Evolutionary conservation across 2,888 invertebrate genomes (phyloP), one percentile per base, ranked within the genome.

Genomic region (Ennomos erosarius): DNA sequence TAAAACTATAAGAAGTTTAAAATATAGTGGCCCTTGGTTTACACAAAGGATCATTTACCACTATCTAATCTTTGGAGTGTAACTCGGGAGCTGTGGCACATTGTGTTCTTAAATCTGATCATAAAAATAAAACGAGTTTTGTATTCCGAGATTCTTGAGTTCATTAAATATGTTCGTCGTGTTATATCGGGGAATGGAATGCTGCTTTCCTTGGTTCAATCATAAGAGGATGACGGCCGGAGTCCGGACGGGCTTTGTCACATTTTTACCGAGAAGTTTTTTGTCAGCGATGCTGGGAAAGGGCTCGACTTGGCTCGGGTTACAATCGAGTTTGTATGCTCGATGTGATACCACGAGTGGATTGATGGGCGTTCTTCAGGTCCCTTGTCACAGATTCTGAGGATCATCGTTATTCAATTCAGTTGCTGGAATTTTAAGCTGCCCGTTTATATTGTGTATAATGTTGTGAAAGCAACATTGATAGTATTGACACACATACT

Each of bases 1-100:
- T 62, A 60, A 55, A 60, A 62, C 56, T 58, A 55, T 55, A 59
- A 59, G 63, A 60, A 53, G 44, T 62, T 50, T 59, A 59, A 68
- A 66, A 66, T 63, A 68, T 60, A 62, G 55, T 56, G 59, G 58
- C 59, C 55, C 55, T 57, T 56, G 61, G 75, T 75, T 72, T 70
- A 80, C 74, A 83, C 82, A 81, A 84, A 83, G 78, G 74, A 75
- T 75, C 76, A 74, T 81, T 85, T 82, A 79, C 77, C 74, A 75
- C 73, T 79, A 84, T 82, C 84, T 82, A 81, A 84, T 84, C 85
- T 81, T 59, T 26, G 55, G 64, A 64, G 79, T 77, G 86, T 87
- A 87, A 78, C 81, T 70, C 83, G 73, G 86, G 72, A 85, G 87
- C 78, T 67, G 67, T 69, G 73, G 74, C 67, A 69, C 74, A 79